Evolutionary conservation across 2,888 invertebrate genomes (phyloP), one percentile per base, ranked within the genome.

Genomic region (Linnaemya tessellans): DNA sequence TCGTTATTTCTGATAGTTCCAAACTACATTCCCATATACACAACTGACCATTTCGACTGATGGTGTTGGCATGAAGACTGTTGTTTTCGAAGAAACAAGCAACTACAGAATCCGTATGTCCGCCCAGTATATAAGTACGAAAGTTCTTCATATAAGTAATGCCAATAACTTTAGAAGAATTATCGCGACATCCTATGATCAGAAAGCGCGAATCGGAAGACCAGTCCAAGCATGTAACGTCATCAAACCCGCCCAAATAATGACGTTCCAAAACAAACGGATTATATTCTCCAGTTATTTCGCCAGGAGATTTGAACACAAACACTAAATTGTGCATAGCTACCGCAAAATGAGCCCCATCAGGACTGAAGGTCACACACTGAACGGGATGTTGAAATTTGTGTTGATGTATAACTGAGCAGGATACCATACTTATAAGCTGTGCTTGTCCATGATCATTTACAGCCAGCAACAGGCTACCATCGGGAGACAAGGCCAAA

Each of bases 291-390:
- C 97, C 96, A 0, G 95, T 95, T 90, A 95, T 95, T 80, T 95
- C 94, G 15, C 97, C 96, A 0, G 98, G 98, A 1, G 97, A 95
- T 89, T 96, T 95, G 93, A 97, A 99, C 79, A 99, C 93, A 88
- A 97, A 96, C 10, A 97, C 97, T 95, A 95, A 95, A 90, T 96
- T 96, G 89, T 96, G 96, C 92, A 97, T 96, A 56, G 97, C 97
- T 13, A 97, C 96, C 0, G 98, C 98, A 94, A 99, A 97, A 90
- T 97, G 96, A 93, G 96, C 96, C 25, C 98, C 98, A 94, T 99
- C 96, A 0, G 99, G 99, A 90, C 98, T 98, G 92, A 99, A 99
- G 89, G 95, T 95, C 0, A 98, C 94, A 70, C 95, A 95, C 87
- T 94, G 94, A 0, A 98, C 96, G 86, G 94, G 94, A 79, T 95